phyloP scores from a whole-genome alignment of 2,113 vertebrate species.

The Cyanoderma ruficeps region DNA sequence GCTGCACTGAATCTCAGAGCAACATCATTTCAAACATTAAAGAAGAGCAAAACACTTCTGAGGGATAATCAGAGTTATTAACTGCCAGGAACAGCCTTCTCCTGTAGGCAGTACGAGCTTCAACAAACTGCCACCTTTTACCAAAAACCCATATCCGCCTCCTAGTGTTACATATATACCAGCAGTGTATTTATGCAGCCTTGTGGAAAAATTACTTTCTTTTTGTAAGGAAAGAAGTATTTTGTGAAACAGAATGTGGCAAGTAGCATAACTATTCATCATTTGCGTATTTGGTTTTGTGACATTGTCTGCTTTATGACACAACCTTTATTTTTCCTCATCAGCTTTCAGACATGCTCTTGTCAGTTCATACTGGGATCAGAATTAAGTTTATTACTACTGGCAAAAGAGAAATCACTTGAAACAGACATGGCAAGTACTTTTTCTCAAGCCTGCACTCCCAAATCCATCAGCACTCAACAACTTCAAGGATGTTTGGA shows the following conservation, averaged over 20 bases:
- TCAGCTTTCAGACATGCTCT: not conserved
- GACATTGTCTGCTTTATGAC: not conserved
- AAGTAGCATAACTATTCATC: not conserved
- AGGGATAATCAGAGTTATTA: not conserved
- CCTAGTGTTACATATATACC: not conserved
- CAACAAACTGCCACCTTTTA: not conserved
- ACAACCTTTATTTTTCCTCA: not conserved
- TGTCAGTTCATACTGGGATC: not conserved
- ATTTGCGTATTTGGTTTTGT: rapidly evolving
- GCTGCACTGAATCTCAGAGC: not conserved
- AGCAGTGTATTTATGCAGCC: not conserved
- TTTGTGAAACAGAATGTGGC: not conserved
- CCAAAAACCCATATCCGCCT: not conserved
- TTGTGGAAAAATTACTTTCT: not conserved
- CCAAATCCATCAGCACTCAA: not conserved
- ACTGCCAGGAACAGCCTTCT: not conserved
- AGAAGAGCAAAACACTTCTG: not conserved
- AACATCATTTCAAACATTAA: not conserved
- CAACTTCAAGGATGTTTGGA: not conserved
- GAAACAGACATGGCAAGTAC: not conserved
- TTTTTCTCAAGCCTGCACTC: not conserved
- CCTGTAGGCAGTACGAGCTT: not conserved
- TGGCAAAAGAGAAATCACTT: not conserved
- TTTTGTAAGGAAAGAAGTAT: not conserved
- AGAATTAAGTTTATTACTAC: not conserved